Base-by-base conservation (phyloP, 2,113 vertebrate genomes). In the Fulica atra region DNA sequence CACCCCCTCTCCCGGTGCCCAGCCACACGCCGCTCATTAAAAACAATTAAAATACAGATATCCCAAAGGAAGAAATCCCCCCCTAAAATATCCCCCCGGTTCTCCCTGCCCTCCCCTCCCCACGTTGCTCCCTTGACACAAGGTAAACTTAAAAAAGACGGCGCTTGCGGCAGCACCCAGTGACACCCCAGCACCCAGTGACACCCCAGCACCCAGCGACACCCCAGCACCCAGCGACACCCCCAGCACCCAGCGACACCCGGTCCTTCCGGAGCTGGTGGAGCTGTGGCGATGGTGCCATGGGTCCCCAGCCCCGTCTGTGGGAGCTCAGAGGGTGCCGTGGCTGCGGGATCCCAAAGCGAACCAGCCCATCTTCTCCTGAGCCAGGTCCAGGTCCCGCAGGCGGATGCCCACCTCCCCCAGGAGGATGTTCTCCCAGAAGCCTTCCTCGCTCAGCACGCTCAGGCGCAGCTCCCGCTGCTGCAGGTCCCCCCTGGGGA, bases 351-450 rank as follows among this genome's bases (percentile, higher is more conserved):
- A 97, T 10, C 98, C 98, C 94, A 99, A 96, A 36, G 98, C 98
- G 16, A 99, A 99, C 99, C 99, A 99, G 97, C 98, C 98, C 14
- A 99, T 99, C 98, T 99, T 99, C 98, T 98, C 99, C 93, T 98
- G 98, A 2, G 98, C 98, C 11, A 99, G 98, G 84, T 98, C 98
- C 13, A 99, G 97, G 93, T 98, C 98, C 46, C 98, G 98, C 36
- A 99, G 98, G 11, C 98, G 97, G 93, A 99, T 99, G 76, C 98
- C 98, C 81, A 99, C 98, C 97, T 99, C 99, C 1, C 99, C 99
- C 5, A 99, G 98, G 59, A 99, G 97, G 16, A 99, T 98, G 76
- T 99, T 99, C 96, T 99, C 99, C 99, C 99, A 99, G 97, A 99
- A 99, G 1, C 99, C 98, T 7, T 99, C 99, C 64, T 99, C 99